Conservation (phyloP, 2,888 invertebrate species). For the Callinectes sapidus region DNA sequence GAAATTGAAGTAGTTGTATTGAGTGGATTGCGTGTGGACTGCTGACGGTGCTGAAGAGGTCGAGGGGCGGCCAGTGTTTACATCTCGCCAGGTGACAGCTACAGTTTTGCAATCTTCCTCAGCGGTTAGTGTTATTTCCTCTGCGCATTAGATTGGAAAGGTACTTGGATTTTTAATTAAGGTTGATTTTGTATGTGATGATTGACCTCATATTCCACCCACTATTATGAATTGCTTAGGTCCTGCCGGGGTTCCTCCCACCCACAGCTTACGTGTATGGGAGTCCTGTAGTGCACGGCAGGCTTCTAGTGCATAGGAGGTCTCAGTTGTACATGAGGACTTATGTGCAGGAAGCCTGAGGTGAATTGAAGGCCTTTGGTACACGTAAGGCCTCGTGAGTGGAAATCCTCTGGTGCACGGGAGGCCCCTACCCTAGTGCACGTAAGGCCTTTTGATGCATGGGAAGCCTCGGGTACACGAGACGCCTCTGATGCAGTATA, state of each 20-base stretch:
- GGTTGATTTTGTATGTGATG: not conserved
- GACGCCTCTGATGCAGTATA: too few relatives aligned
- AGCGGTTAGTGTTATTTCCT: not conserved
- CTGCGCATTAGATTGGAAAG: not conserved
- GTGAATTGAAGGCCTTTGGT: too few relatives aligned
- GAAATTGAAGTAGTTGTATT: not conserved
- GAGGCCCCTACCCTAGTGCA: too few relatives aligned
- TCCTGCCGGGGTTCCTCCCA: not conserved
- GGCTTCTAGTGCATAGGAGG: too few relatives aligned
- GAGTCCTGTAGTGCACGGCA: too few relatives aligned
- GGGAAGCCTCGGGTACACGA: too few relatives aligned
- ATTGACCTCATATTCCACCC: not conserved
- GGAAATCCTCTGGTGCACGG: too few relatives aligned
- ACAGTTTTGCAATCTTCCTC: not conserved
- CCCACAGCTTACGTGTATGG: too few relatives aligned
- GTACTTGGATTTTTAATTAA: not conserved
- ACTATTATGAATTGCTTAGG: not conserved
- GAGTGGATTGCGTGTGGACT: not conserved
- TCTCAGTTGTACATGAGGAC: too few relatives aligned
- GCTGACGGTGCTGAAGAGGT: not conserved
- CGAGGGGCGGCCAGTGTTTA: not conserved
- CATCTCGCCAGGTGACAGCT: conserved; percentile 36
- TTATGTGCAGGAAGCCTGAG: too few relatives aligned
- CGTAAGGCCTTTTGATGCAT: too few relatives aligned
- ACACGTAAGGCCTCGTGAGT: too few relatives aligned